These are phyloP conservation scores for Nannospalax galili DNA, from an alignment of 2,113 vertebrate genomes.

Conservation along the genomic window DNA sequence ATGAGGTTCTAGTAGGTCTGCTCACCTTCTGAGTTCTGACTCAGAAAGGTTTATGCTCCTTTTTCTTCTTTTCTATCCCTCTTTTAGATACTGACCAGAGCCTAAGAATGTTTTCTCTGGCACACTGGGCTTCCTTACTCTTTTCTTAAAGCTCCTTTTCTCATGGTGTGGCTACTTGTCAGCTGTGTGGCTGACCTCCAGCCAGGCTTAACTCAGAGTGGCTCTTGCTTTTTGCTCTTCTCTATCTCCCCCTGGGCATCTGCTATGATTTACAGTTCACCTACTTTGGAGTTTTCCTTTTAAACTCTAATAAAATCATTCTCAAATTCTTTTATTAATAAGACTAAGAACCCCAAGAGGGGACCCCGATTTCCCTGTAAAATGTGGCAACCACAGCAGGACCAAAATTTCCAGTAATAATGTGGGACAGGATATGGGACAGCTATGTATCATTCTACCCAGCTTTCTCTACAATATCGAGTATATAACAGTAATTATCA, in stretches of 20 bases:
- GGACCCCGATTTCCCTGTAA: neutral
- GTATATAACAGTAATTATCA: neutral
- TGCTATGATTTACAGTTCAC: neutral
- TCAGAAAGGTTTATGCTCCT: neutral
- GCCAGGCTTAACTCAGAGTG: neutral
- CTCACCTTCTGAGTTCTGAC: neutral
- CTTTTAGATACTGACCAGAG: neutral
- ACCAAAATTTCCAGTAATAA: neutral
- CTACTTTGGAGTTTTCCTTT: neutral
- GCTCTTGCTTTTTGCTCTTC: no score
- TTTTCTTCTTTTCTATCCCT: neutral
- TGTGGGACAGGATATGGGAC: neutral
- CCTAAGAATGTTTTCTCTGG: neutral
- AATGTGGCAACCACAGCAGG: neutral
- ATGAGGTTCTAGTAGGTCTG: neutral
- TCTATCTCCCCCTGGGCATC: neutral
- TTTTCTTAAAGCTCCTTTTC: neutral
- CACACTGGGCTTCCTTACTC: neutral
- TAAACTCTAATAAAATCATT: neutral
- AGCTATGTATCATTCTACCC: neutral
- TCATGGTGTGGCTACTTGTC: neutral
- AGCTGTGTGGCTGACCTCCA: neutral
- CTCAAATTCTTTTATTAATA: neutral
- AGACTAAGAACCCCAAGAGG: neutral
- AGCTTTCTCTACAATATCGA: neutral